Evolutionary conservation across 2,888 invertebrate species (phyloP), one percentile per base, ranked within the genome.

Genomic region (Gibbula magus): DNA sequence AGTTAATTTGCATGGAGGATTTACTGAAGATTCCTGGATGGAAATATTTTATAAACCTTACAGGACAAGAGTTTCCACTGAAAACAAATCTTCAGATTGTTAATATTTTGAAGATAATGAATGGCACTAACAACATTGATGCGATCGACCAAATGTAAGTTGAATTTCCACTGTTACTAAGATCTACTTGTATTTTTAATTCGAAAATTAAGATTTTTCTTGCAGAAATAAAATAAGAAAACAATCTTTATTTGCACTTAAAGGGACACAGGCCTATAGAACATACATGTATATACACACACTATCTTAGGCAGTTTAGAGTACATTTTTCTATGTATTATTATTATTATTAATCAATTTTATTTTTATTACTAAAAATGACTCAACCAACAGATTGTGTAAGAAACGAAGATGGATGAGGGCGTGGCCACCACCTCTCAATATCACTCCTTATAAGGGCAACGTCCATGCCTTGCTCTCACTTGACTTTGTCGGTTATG

Each of bases 401-500:
- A 61, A 29, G 8, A 25, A 13, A 13, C 13, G 16, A n/a, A 25
- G 61, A 61, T 61, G 61, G 61, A 25, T 2, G 18, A 61, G 25
- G 29, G 61, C 61, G 61, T 61, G 25, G 25, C 61, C 61, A 8
- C 20, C 61, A 4, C 61, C 61, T 20, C n/a, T 29, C 16, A 16
- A 29, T 10, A 61, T 61, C 0, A 22, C 18, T 25, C 61, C 61
- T 13, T 61, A 53, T 7, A 53, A 25, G n/a, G 87, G 87, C 3
- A 82, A 86, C 16, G 84, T 89, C 10, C 88, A 87, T 75, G 82
- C 87, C 8, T 70, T 75, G n/a, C 80, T 82, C 0, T 80, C 82
- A 20, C 78, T 87, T 7, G 84, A 77, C 20, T 87, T 86, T 53
- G 86, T 88, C 13, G 81, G 88, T 8, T 88, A 80, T 75, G 75